These are phyloP conservation scores for Acropternis orthonyx DNA, from an alignment of 2,797 vertebrate genomes.

Conservation along the genomic window DNA sequence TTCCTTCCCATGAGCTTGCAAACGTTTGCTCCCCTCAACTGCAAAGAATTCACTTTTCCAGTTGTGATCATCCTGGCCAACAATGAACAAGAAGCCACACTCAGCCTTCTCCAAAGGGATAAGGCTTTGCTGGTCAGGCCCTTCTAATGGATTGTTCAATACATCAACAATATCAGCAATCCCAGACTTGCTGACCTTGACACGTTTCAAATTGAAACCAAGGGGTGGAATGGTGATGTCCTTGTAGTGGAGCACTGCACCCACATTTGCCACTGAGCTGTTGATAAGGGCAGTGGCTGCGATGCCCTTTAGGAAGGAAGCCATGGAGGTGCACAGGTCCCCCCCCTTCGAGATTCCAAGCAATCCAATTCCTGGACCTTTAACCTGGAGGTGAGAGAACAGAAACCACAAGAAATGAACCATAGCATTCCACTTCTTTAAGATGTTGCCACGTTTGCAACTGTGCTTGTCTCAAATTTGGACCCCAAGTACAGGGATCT, in stretches of 20 bases:
- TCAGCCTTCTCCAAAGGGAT: slow-evolving; percentile 82
- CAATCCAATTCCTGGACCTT: slow-evolving; percentile 84
- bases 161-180: slow-evolving; percentile 64
- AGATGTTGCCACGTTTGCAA: background rate
- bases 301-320: slow-evolving; percentile 85
- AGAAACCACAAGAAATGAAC: slow-evolving; percentile 4
- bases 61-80: slow-evolving; percentile 82
- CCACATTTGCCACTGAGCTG: slow-evolving; percentile 77
- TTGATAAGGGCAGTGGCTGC: slow-evolving; percentile 83
- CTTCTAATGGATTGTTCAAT: slow-evolving; percentile 77
- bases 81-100: slow-evolving; percentile 81
- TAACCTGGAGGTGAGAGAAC: slow-evolving; percentile 75
- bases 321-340: slow-evolving; percentile 84
- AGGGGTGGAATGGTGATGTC: slow-evolving; percentile 77
- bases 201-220: background rate
- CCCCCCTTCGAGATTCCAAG: slow-evolving; percentile 88
- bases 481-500: background rate
- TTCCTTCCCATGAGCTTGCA: slow-evolving; percentile 82
- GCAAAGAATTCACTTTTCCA: slow-evolving; percentile 85
- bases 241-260: slow-evolving; percentile 77
- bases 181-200: slow-evolving; percentile 69
- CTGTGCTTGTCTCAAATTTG: background rate
- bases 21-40: slow-evolving; percentile 75
- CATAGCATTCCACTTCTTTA: background rate
- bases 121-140: slow-evolving; percentile 71